Evolutionary conservation across 2,888 invertebrate genomes (phyloP).

Genomic region (Pilophorus perplexus): DNA sequence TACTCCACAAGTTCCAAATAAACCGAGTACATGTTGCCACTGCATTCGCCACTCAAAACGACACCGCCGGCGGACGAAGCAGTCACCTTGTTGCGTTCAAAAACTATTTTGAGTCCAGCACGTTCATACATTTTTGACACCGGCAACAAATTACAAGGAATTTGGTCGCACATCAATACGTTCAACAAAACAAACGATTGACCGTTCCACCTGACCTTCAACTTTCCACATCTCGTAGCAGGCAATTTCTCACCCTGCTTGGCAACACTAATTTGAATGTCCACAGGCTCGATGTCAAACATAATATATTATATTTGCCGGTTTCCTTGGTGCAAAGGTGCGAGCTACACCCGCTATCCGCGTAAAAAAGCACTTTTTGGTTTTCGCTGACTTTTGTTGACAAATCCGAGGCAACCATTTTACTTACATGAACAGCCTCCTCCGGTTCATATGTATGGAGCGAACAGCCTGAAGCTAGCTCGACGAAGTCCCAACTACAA

Average conservation of each 20-base stretch:
- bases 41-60: not conserved
- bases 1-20: not conserved
- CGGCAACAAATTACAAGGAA: not conserved
- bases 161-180: constrained; percentile 2
- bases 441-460: too few relatives aligned
- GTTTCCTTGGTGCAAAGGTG: not conserved
- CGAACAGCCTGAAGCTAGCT: too few relatives aligned
- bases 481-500: not conserved
- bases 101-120: too few relatives aligned
- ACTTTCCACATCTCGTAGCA: not conserved
- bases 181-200: not conserved
- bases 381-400: not conserved
- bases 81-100: not conserved
- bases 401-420: not conserved
- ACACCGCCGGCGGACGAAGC: not conserved
- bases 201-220: not conserved
- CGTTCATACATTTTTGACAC: constrained; percentile 8
- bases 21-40: not conserved
- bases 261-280: not conserved
- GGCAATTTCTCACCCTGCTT: not conserved
- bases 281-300: too few relatives aligned
- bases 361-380: not conserved
- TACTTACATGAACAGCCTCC: not conserved
- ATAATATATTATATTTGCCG: too few relatives aligned
- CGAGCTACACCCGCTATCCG: not conserved